phyloP scores from a whole-genome alignment of 1,140 invertebrate species.

The Globodera rostochiensis region DNA sequence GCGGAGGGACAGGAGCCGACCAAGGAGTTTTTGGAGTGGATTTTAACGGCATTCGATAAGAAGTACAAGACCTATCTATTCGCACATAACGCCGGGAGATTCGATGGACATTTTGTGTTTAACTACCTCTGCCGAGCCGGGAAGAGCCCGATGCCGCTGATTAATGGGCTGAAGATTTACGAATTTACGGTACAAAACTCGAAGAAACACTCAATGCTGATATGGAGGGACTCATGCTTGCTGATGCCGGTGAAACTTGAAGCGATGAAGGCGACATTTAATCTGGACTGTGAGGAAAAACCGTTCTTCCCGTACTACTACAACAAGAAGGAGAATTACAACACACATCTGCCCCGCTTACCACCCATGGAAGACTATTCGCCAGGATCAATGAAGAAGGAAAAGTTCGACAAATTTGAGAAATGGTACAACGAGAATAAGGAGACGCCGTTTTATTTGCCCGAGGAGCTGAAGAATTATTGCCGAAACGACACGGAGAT shows the following conservation, averaged over 20 bases:
- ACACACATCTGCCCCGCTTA: background rate
- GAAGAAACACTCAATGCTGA: background rate
- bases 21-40: background rate
- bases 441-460: slow-evolving; percentile 11
- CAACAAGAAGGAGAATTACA: slow-evolving; percentile 3
- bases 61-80: background rate
- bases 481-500: slow-evolving; percentile 16
- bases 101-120: background rate
- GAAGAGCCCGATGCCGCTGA: background rate
- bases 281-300: background rate
- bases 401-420: background rate
- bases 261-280: slow-evolving; percentile 4
- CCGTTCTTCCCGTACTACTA: background rate
- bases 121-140: background rate
- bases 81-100: background rate
- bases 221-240: background rate
- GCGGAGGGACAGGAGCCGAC: background rate
- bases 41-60: background rate
- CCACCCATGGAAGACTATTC: background rate
- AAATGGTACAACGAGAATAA: slow-evolving; percentile 7
- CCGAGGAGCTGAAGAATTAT: slow-evolving; percentile 8
- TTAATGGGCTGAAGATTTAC: background rate
- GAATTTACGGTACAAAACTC: background rate
- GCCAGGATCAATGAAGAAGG: slow-evolving; percentile 5
- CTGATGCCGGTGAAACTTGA: background rate